Conservation (phyloP, 2,888 invertebrate genomes). For the Acanthopleura granulata region DNA sequence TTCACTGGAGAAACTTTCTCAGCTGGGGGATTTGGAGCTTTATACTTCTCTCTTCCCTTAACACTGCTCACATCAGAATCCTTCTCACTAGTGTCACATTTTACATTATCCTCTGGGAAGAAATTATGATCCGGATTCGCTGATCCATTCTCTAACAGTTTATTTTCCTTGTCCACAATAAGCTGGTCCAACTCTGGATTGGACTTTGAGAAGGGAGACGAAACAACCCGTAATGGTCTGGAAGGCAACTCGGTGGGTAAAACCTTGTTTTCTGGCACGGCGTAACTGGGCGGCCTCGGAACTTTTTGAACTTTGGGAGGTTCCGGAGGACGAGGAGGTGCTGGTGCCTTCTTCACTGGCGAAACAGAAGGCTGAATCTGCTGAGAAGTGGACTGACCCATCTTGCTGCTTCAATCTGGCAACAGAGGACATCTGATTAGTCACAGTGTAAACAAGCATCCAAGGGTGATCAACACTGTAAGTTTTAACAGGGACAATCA, state of each 20-base stretch:
- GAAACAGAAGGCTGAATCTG: background rate
- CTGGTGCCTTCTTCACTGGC: background rate
- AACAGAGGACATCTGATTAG: background rate
- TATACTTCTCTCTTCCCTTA: conserved; percentile 5
- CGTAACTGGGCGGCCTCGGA: conserved; percentile 49
- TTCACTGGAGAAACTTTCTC: background rate
- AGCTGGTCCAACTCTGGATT: conserved; percentile 51
- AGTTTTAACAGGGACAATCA: no score
- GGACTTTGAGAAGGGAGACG: conserved; percentile 50
- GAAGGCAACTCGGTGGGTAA: conserved; percentile 42
- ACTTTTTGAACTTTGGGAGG: conserved; percentile 39
- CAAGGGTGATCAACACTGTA: no score
- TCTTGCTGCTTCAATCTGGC: background rate
- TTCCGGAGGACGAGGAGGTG: conserved; percentile 41
- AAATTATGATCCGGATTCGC: conserved; percentile 26
- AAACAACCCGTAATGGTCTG: conserved; percentile 48
- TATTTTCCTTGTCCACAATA: conserved; percentile 34
- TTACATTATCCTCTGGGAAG: conserved; percentile 25
- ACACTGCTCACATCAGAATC: conserved; percentile 13
- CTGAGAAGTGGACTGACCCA: conserved; percentile 3
- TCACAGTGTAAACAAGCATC: no score
- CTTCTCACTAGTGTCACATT: background rate
- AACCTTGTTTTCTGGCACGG: conserved; percentile 50
- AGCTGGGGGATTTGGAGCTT: background rate
- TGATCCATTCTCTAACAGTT: conserved; percentile 26